These are phyloP conservation scores for Lasioglossum albipes DNA, from an alignment of 1,140 invertebrate species.

Conservation along the genomic window DNA sequence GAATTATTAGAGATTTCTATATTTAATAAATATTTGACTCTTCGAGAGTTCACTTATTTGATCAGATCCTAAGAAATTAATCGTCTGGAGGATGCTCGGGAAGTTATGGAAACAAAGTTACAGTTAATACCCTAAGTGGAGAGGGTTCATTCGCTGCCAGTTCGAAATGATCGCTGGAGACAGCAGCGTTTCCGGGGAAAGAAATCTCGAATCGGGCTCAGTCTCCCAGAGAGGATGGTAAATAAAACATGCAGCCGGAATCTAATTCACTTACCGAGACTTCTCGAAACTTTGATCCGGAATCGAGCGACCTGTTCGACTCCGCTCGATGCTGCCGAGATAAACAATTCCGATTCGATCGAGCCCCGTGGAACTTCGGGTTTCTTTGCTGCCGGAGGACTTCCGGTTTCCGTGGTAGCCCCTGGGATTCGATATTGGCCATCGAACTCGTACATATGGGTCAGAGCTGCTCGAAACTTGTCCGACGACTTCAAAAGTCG, in stretches of 20 bases:
- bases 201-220: neutral
- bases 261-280: neutral
- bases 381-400: neutral
- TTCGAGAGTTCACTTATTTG: too few species aligned
- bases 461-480: neutral
- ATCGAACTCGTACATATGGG: neutral
- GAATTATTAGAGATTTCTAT: too few species aligned
- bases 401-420: neutral
- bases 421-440: neutral
- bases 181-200: neutral
- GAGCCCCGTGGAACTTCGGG: neutral
- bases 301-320: neutral
- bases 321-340: neutral
- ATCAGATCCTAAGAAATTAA: too few species aligned
- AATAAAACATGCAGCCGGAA: conserved; percentile 1
- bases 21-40: too few species aligned
- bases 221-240: neutral
- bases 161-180: too few species aligned
- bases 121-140: too few species aligned
- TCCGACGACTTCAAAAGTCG: too few species aligned
- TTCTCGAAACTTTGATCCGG: neutral
- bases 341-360: neutral
- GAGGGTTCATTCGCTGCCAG: too few species aligned
- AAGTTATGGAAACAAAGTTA: too few species aligned
- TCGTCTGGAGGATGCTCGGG: too few species aligned